Base-by-base conservation (phyloP, 2,888 invertebrate genomes). In the Thera britannica region DNA sequence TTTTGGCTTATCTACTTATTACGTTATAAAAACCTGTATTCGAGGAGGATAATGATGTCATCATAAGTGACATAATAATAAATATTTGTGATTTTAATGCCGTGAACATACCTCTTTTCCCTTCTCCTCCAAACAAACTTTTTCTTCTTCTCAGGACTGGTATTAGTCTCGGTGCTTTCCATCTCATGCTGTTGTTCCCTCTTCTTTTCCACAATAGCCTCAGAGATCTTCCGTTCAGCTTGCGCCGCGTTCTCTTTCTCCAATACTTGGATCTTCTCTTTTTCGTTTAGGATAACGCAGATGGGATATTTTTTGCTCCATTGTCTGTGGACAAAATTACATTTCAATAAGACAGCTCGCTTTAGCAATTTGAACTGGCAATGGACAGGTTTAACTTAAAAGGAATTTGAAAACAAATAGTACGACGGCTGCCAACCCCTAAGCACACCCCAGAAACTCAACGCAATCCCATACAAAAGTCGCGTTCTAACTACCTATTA, bases 221-320 rank as follows among this genome's bases (percentile, higher is more conserved):
- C 91, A 0, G 82, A 70, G 0, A 68, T 7, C 66, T 88, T 94
- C 66, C 86, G 89, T 36, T 92, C 90, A 1, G 83, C 77, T 2
- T 68, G 60, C 2, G 73, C 23, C 2, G 77, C 49, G 52, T 77
- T 90, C 72, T 92, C 93, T 64, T 90, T 93, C 61, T 94, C 93
- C 55, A 93, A 73, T 2, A 94, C 91, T 79, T 93, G 92, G 46
- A 94, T 90, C 72, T 88, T 93, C 65, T 92, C 92, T 58, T 87
- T 89, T 61, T 93, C 95, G 77, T 87, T 94, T 67, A 96, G 85
- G 41, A 94, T 92, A 58, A 98, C 92, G 84, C 97, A 97, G 78
- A 98, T 97, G 0, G 98, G 98, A 88, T 98, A 98, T 86, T 98
- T 98, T 88, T 98, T 97, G 88, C 97, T 98, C 98, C 98, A 98